Conservation (phyloP, 2,888 invertebrate genomes). For the Synanthedon formicaeformis region DNA sequence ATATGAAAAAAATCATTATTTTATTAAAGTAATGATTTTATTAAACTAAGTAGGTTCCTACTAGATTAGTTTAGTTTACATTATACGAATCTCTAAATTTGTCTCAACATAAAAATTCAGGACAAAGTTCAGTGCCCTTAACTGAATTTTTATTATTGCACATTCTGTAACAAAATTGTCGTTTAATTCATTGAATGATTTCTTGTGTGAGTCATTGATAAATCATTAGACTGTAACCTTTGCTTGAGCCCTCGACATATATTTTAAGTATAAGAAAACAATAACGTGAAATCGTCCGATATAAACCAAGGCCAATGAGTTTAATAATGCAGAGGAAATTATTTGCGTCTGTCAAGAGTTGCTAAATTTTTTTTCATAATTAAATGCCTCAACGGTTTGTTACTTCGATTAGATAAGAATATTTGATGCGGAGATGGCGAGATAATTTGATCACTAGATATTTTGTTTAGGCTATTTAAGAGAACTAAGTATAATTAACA, state of each 20-base stretch:
- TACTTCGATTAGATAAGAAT: constrained; percentile 10
- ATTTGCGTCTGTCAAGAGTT: constrained; percentile 38
- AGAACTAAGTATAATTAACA: too few species aligned
- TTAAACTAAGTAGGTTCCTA: too few species aligned
- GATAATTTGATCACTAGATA: not conserved
- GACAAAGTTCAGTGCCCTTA: too few species aligned
- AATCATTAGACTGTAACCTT: constrained; percentile 45
- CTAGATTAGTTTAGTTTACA: too few species aligned
- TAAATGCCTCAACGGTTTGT: constrained; percentile 15
- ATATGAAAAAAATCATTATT: too few species aligned
- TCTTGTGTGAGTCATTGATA: constrained; percentile 19
- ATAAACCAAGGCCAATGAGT: constrained; percentile 48
- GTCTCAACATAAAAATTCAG: too few species aligned
- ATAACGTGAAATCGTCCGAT: constrained; percentile 63
- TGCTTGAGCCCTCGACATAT: constrained; percentile 65
- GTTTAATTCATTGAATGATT: constrained; percentile 3
- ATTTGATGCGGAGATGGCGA: not conserved
- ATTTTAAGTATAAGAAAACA: constrained; percentile 61
- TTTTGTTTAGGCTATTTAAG: too few species aligned
- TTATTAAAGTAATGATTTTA: too few species aligned
- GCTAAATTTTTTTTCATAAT: constrained; percentile 20
- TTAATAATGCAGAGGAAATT: constrained; percentile 42
- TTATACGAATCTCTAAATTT: too few species aligned
- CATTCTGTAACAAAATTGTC: not conserved
- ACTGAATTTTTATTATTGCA: too few species aligned